phyloP scores from a whole-genome alignment of 2,797 vertebrate genomes.

The Poeciliopsis turneri region DNA sequence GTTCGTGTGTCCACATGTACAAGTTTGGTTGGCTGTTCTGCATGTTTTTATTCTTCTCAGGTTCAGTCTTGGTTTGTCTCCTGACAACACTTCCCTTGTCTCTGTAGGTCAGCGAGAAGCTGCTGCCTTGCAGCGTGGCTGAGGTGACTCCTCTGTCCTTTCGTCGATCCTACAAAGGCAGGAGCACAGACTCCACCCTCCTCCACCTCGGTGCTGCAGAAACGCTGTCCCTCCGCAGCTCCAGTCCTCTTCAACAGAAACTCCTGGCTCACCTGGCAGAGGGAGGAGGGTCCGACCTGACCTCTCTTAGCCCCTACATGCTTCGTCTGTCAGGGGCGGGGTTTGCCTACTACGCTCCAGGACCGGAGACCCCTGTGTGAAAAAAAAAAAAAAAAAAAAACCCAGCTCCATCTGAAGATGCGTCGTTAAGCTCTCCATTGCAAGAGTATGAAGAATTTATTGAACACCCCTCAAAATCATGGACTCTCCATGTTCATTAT shows the following conservation, averaged over 20 bases:
- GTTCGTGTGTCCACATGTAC: constrained; percentile 2
- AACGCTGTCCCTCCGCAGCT: constrained; percentile 78
- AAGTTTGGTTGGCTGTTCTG: constrained; percentile 13
- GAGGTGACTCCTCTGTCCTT: constrained; percentile 86
- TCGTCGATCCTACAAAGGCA: constrained; percentile 77
- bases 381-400: not conserved
- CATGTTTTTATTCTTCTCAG: constrained; percentile 12
- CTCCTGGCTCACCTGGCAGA: constrained; percentile 82
- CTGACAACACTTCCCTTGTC: constrained; percentile 14
- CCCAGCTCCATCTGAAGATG: not conserved
- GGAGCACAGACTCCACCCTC: constrained; percentile 66
- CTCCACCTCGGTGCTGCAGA: constrained; percentile 69
- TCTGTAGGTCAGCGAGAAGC: constrained; percentile 79
- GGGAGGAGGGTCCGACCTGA: constrained; percentile 77
- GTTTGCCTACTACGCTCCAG: constrained; percentile 80
- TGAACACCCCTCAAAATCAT: constrained; percentile 38
- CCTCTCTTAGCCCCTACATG: constrained; percentile 81
- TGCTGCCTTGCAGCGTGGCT: constrained; percentile 69
- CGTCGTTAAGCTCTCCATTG: constrained; percentile 31
- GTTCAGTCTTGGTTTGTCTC: not conserved
- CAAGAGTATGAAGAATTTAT: constrained; percentile 39
- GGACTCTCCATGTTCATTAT: constrained; percentile 61
- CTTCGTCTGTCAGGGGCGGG: constrained; percentile 77
- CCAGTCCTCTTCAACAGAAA: constrained; percentile 81
- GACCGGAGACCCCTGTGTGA: constrained; percentile 91